phyloP scores from a whole-genome alignment of 2,113 vertebrate genomes.

The Murina feae region DNA sequence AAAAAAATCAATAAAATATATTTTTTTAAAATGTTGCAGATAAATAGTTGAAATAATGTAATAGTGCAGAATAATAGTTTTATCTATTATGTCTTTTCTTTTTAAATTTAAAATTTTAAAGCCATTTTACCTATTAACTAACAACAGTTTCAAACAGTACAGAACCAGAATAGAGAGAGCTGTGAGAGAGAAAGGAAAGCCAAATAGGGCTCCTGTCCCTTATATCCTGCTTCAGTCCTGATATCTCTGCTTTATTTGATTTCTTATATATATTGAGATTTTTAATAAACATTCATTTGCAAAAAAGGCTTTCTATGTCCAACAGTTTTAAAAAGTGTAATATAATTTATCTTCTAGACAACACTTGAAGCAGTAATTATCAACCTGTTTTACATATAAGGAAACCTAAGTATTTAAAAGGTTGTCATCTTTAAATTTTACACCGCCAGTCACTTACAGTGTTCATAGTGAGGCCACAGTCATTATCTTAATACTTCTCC shows the following conservation, averaged over 20 bases:
- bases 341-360: not conserved
- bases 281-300: constrained; percentile 26
- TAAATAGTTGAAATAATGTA: not conserved
- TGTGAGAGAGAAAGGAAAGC: not conserved
- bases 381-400: not conserved
- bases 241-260: not conserved
- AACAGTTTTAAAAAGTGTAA: not conserved
- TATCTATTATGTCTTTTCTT: not conserved
- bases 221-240: not conserved
- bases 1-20: too few species aligned
- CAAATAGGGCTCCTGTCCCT: not conserved
- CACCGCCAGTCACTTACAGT: not conserved
- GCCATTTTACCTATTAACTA: not conserved
- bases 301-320: not conserved
- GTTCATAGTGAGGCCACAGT: not conserved
- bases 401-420: not conserved
- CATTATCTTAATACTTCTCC: not conserved
- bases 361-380: not conserved
- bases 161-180: not conserved
- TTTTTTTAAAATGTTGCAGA: constrained; percentile 24
- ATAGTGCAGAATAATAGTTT: not conserved
- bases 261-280: not conserved
- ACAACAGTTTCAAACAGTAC: not conserved
- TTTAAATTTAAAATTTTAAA: not conserved
- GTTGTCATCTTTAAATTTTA: not conserved